Evolutionary conservation across 2,888 invertebrate species (phyloP), one percentile per base, ranked within the genome.

Genomic region (Macropis europaea): DNA sequence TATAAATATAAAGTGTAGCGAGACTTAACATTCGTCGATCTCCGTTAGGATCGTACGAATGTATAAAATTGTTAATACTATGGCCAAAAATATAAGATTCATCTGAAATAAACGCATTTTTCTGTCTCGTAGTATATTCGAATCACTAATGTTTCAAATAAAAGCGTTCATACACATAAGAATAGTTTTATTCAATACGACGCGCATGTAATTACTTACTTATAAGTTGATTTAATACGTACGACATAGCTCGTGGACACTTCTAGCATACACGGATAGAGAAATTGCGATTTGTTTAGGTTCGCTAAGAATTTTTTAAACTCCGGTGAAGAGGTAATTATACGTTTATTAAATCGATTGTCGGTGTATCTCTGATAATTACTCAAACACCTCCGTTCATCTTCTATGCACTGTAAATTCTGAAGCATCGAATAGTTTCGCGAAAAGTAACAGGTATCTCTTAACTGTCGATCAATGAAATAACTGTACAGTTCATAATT

Each of bases 241-340:
- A 59, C 38, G 30, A 48, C 19, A 11, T 57, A 71, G 2, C 30
- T 66, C 11, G 59, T 17, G 22, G 66, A 66, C 4, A 57, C 15
- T 45, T 60, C 48, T 17, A 57, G 11, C 9, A 26, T 53, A 19
- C 13, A 54, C 11, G 61, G 63, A 53, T 38, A 40, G 17, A 47
- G 36, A 24, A 36, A 11, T 15, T 24, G 30, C 2, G 52, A 53
- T 9, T 9, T 42, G 2, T 50, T 62, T 34, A 80, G 68, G 53
- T 68, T 80, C 2, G 54, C 50, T 36, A 84, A 53, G 59, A 84
- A 84, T 57, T 75, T 73, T 59, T 81, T 67, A 32, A 84, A 84
- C 30, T 82, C 84, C n/a, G 84, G 84, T 0, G 84, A 84, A 1
- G 83, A 83, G 13, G 80, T 84, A 45, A 84, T 73, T 13, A 45